Conservation (phyloP, 2,797 vertebrate genomes). For the Cyclopterus lumpus region DNA sequence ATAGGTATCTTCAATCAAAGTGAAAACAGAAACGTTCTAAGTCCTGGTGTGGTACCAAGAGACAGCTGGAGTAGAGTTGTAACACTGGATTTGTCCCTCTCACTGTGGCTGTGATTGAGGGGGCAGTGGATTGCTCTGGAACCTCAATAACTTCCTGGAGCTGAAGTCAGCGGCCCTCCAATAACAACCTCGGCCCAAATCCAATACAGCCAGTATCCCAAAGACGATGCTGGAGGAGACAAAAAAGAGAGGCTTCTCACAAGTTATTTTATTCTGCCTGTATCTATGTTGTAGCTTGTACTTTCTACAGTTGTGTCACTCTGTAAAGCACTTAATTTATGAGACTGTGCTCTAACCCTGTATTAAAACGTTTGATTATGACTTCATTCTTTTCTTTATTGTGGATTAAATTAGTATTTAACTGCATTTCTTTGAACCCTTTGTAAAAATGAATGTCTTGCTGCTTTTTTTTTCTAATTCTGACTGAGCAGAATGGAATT, state of each 20-base stretch:
- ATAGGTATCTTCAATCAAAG: conserved; percentile 43
- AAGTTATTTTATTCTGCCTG: conserved; percentile 1
- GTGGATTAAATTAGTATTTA: not conserved
- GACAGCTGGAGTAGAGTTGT: conserved; percentile 37
- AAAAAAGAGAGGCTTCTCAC: conserved; percentile 25
- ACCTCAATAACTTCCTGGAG: conserved; percentile 36
- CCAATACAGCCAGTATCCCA: conserved; percentile 33
- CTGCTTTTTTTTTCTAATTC: not conserved
- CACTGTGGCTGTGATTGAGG: not conserved
- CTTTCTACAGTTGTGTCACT: not conserved
- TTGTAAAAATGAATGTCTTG: not conserved
- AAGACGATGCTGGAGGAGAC: conserved; percentile 36
- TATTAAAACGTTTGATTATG: not conserved
- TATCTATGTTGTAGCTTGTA: not conserved
- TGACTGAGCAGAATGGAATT: not conserved
- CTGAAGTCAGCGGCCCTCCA: conserved; percentile 27
- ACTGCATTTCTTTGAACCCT: not conserved
- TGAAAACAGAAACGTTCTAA: conserved; percentile 21
- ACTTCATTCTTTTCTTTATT: not conserved
- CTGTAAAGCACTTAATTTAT: not conserved
- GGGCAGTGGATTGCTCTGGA: conserved; percentile 29
- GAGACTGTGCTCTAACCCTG: not conserved
- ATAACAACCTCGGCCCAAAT: conserved; percentile 24
- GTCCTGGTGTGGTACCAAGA: not conserved
- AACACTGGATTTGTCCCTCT: not conserved